phyloP scores from a whole-genome alignment of 2,113 vertebrate species.

The Poeciliopsis turrubarensis region DNA sequence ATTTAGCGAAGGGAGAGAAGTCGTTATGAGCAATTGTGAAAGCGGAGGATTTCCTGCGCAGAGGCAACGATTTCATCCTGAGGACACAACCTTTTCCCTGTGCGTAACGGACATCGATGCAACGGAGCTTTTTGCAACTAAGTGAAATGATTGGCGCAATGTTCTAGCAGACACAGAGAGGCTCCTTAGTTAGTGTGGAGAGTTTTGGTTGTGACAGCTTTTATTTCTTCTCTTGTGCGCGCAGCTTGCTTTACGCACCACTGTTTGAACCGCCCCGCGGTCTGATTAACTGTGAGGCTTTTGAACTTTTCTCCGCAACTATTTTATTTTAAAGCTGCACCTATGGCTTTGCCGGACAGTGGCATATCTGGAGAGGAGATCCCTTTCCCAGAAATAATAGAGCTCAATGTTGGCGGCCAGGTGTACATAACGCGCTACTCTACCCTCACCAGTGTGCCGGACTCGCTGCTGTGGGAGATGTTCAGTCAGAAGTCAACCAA shows the following conservation, averaged over 20 bases:
- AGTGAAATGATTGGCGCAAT: slow-evolving; percentile 26
- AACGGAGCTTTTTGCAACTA: neutral
- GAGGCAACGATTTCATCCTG: slow-evolving; percentile 29
- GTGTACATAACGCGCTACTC: slow-evolving; percentile 93
- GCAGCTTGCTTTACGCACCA: slow-evolving; percentile 13
- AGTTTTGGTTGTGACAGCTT: neutral
- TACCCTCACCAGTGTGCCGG: slow-evolving; percentile 89
- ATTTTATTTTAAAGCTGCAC: slow-evolving; percentile 20
- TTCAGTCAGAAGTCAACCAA: slow-evolving; percentile 85
- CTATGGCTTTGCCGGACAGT: slow-evolving; percentile 88
- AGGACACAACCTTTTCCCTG: slow-evolving; percentile 11
- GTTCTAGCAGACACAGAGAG: slow-evolving; percentile 39
- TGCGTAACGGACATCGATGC: slow-evolving; percentile 51
- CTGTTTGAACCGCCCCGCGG: slow-evolving; percentile 23
- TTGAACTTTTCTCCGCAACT: slow-evolving; percentile 1
- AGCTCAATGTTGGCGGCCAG: slow-evolving; percentile 94
- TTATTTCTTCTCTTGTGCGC: slow-evolving; percentile 5
- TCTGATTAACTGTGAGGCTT: neutral
- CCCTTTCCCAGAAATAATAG: slow-evolving; percentile 90
- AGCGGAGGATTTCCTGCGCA: slow-evolving; percentile 30
- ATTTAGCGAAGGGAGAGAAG: slow-evolving; percentile 28
- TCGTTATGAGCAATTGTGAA: slow-evolving; percentile 56
- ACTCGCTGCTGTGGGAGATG: slow-evolving; percentile 92
- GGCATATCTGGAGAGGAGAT: slow-evolving; percentile 80
- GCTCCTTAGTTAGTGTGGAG: slow-evolving; percentile 54